Evolutionary conservation across 92 coral and sea anemone species (phyloP).

Genomic region (Montipora capitata): DNA sequence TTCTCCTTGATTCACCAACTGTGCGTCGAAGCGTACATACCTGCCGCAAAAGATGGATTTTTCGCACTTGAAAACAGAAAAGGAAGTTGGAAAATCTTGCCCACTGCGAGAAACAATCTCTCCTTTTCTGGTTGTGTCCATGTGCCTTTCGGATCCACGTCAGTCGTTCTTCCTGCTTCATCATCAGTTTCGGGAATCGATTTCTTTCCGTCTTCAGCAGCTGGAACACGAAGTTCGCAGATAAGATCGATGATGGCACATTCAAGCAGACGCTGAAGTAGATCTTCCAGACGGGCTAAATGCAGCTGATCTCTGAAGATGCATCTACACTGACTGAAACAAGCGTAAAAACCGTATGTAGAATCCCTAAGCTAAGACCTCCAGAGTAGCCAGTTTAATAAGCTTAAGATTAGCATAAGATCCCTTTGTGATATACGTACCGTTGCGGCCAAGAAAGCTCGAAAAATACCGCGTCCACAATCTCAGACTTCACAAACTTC

Average conservation of each 20-base stretch:
- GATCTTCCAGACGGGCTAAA: conserved; percentile 89
- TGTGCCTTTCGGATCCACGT: conserved; percentile 46
- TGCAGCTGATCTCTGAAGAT: conserved; percentile 92
- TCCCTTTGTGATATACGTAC: conserved; percentile 47
- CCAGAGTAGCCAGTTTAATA: no score
- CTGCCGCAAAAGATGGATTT: conserved; percentile 88
- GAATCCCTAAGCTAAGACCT: no score
- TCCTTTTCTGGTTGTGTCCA: conserved; percentile 88
- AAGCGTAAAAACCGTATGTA: not conserved
- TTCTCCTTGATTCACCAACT: no score
- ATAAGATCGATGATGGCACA: conserved; percentile 87
- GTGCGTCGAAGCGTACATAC: conserved; percentile 2
- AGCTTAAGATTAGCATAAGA: no score
- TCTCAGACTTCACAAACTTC: conserved; percentile 91
- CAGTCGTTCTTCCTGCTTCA: not conserved
- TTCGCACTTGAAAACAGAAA: conserved; percentile 89
- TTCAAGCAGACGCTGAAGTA: conserved; percentile 78
- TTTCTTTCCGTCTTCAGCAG: conserved; percentile 55
- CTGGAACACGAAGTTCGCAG: conserved; percentile 55
- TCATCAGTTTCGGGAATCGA: conserved; percentile 11
- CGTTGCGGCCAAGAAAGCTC: conserved; percentile 98
- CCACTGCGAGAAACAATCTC: conserved; percentile 88
- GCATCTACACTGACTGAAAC: conserved; percentile 93
- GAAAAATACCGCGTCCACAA: conserved; percentile 84
- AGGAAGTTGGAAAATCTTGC: conserved; percentile 95